These are phyloP conservation scores for Willisornis vidua DNA, from an alignment of 2,113 vertebrate species.

Conservation along the genomic window DNA sequence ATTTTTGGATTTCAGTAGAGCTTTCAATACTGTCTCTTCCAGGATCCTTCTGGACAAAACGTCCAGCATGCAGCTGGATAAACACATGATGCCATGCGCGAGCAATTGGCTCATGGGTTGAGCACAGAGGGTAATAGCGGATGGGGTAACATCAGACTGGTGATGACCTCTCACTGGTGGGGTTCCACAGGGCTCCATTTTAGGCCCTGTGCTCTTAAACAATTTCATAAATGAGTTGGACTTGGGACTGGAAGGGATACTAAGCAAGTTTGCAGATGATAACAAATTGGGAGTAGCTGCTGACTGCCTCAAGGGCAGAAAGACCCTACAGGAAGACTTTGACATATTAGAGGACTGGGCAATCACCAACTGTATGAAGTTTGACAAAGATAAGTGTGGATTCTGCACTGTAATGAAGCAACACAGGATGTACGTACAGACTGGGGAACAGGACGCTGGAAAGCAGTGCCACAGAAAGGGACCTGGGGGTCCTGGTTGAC, in stretches of 20 bases:
- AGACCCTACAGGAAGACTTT: not conserved
- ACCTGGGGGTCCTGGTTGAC: rapidly evolving
- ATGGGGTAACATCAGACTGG: not conserved
- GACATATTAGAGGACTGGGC: not conserved
- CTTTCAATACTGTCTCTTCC: rapidly evolving
- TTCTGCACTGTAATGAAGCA: not conserved
- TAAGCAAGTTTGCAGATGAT: not conserved
- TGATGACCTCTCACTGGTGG: not conserved
- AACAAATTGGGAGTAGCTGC: not conserved
- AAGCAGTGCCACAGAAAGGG: rapidly evolving
- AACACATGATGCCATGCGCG: not conserved
- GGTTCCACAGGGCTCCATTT: not conserved
- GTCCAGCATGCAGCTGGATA: not conserved
- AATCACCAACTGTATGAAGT: not conserved
- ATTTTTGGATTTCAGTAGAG: not conserved
- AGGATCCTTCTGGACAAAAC: not conserved
- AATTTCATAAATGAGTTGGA: not conserved
- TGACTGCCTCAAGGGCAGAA: not conserved
- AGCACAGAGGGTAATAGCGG: too few relatives aligned
- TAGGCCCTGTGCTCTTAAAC: not conserved
- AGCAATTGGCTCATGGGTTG: not conserved
- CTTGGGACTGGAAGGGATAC: not conserved
- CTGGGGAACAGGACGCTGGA: not conserved
- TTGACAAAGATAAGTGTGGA: not conserved
- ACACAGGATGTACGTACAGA: not conserved